A percentile compares a stretch with the other conserved stretches of the same genome.
These are phyloP conservation scores for Pterocles orientalis DNA, from an alignment of 2,113 vertebrate genomes.

Conservation along the genomic window DNA sequence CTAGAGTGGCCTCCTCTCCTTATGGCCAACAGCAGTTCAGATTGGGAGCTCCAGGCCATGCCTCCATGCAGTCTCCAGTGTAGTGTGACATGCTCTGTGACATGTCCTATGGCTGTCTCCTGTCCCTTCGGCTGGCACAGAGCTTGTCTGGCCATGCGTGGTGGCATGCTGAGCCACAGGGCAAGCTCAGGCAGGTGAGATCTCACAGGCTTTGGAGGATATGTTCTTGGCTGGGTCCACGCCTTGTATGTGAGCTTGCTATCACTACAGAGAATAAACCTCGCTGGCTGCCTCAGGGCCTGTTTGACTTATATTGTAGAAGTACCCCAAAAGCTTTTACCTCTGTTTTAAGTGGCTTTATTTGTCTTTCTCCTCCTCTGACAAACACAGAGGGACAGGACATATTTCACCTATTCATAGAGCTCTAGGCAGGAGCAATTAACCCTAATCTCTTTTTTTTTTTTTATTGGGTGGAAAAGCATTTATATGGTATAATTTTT, in stretches of 20 bases:
- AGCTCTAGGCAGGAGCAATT: background rate
- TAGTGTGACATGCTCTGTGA: background rate
- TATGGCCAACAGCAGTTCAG: background rate
- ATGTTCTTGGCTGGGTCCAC: background rate
- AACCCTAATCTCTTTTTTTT: background rate
- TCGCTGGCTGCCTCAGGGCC: background rate
- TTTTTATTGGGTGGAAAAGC: background rate
- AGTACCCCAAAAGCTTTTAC: background rate
- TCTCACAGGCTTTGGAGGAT: background rate
- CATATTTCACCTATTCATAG: background rate
- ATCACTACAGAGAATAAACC: background rate
- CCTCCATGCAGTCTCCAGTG: accelerated
- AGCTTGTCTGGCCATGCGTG: background rate
- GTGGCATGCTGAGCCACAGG: background rate
- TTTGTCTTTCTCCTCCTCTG: background rate
- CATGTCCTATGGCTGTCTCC: accelerated
- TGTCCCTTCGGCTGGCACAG: background rate
- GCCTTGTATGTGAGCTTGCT: background rate
- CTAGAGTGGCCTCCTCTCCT: background rate
- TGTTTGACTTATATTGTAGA: background rate
- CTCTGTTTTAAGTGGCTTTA: background rate
- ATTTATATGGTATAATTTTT: background rate
- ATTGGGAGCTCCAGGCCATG: background rate
- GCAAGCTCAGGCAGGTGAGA: background rate
- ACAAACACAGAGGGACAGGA: background rate